Evolutionary conservation across 2,113 vertebrate genomes (phyloP).

Genomic region (Megaleporinus macrocephalus): DNA sequence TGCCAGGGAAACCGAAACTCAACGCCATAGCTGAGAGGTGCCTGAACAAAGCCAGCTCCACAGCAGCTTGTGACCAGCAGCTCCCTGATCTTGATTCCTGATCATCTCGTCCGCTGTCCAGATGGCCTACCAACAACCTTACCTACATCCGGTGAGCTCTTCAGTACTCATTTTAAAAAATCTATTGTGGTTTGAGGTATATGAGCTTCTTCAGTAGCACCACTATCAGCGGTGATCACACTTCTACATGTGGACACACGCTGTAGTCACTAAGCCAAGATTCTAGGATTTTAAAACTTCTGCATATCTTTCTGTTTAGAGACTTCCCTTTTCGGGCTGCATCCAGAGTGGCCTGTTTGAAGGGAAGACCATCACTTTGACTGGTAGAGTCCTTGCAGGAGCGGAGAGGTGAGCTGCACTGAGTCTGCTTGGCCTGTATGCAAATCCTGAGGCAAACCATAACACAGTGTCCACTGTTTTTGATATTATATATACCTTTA

Average conservation of each 20-base stretch:
- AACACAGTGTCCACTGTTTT: no score
- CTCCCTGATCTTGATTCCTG: background rate
- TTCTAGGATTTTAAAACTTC: no score
- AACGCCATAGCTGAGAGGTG: background rate
- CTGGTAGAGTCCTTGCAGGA: constrained; percentile 48
- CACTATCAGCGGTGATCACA: no score
- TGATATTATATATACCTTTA: no score
- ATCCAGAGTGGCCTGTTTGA: constrained; percentile 65
- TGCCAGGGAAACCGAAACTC: background rate
- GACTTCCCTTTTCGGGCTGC: constrained; percentile 57
- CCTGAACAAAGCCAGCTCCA: background rate
- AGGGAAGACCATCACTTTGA: constrained; percentile 61
- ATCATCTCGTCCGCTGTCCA: no score
- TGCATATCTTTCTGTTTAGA: constrained; percentile 23
- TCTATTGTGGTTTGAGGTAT: background rate
- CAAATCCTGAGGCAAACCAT: no score
- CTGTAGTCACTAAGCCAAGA: no score
- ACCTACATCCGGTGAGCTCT: constrained; percentile 21
- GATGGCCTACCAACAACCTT: constrained; percentile 42
- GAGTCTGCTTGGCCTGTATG: background rate
- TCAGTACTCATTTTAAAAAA: background rate
- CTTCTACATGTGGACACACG: no score
- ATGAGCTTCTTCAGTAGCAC: no score
- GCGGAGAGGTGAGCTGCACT: constrained; percentile 54
- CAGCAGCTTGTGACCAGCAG: background rate